A percentile compares a stretch with the other conserved stretches of the same genome.
phyloP scores from a whole-genome alignment of 2,113 vertebrate genomes.

The Podiceps cristatus region DNA sequence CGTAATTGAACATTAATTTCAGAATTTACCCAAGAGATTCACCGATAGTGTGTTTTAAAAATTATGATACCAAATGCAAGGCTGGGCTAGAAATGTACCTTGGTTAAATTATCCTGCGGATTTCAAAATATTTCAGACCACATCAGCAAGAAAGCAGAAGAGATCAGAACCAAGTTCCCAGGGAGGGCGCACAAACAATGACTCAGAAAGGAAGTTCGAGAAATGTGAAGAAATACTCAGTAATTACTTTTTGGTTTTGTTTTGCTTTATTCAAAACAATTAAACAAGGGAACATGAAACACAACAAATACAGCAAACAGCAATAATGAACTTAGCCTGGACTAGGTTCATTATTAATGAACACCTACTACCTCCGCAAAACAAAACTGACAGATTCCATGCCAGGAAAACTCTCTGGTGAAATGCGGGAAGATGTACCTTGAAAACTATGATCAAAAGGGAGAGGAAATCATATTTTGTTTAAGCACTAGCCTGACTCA shows the following conservation, averaged over 20 bases:
- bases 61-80: not conserved
- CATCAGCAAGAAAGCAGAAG: not conserved
- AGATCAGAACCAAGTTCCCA: conserved; percentile 19
- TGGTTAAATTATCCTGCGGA: not conserved
- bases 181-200: conserved; percentile 3
- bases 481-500: not conserved
- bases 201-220: conserved; percentile 32
- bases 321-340: not conserved
- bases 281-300: not conserved
- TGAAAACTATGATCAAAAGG: not conserved
- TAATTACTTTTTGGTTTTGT: not conserved
- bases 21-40: not conserved
- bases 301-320: not conserved
- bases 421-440: not conserved
- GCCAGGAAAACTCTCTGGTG: not conserved
- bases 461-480: not conserved
- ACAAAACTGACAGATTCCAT: not conserved
- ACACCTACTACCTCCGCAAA: not conserved
- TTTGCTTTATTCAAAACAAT: conserved; percentile 7
- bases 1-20: not conserved
- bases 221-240: conserved; percentile 5
- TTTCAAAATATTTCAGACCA: not conserved
- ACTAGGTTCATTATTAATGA: not conserved
- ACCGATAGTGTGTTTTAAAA: not conserved
- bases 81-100: not conserved